Conservation (phyloP, 2,113 vertebrate genomes). For the Azemiops feae region DNA sequence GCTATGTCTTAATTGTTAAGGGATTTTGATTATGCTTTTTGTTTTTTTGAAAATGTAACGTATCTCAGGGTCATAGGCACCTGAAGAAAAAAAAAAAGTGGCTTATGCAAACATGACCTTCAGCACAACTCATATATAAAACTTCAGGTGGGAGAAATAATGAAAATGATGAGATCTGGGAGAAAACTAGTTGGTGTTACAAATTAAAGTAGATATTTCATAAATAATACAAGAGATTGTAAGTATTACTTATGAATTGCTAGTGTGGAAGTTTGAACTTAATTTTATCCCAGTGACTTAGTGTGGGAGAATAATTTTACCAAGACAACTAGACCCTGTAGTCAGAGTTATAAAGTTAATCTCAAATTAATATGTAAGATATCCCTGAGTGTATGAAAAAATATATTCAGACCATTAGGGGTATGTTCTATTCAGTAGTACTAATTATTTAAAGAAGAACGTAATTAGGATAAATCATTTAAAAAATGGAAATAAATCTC, state of each 20-base stretch:
- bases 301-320: neutral
- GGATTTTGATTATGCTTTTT: neutral
- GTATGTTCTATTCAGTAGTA: slow-evolving; percentile 38
- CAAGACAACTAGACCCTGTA: slow-evolving; percentile 13
- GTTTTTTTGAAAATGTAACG: neutral
- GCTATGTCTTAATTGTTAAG: neutral
- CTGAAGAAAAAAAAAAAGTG: too few relatives aligned
- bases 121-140: neutral
- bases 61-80: neutral
- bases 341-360: slow-evolving; percentile 5
- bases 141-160: neutral
- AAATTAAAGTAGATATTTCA: neutral
- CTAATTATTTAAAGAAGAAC: too few relatives aligned
- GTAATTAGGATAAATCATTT: too few relatives aligned
- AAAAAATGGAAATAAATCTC: too few relatives aligned
- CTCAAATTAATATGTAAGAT: slow-evolving; percentile 30
- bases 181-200: neutral
- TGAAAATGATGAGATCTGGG: neutral
- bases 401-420: slow-evolving; percentile 25
- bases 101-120: neutral
- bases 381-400: slow-evolving; percentile 33
- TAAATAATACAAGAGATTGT: neutral
- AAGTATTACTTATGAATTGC: neutral
- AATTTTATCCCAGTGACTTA: neutral
- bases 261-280: neutral